Percentiles rank a stretch among this genome's conserved stretches.
Conservation (phyloP, 2,888 invertebrate genomes). For the Dendrolimus pini region DNA sequence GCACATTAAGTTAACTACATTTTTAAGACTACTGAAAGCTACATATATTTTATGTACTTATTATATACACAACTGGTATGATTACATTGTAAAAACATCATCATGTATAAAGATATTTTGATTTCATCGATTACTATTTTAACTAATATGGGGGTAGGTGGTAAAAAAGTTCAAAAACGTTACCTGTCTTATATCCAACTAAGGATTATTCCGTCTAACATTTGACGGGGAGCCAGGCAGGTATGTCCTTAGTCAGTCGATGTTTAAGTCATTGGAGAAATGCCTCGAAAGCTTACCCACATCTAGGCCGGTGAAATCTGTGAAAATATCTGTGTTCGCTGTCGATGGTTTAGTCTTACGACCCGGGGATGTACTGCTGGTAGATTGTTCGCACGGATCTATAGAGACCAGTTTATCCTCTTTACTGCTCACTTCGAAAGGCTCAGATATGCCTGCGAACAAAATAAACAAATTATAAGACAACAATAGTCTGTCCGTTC, state of each 20-base stretch:
- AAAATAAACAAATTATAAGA: background rate
- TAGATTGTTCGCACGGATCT: constrained; percentile 39
- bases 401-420: constrained; percentile 45
- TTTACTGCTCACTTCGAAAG: constrained; percentile 65
- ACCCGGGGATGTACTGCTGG: constrained; percentile 35
- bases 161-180: too few relatives aligned
- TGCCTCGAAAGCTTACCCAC: constrained; percentile 66
- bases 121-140: too few relatives aligned
- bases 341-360: constrained; percentile 33
- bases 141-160: too few relatives aligned
- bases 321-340: constrained; percentile 58
- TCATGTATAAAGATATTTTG: too few relatives aligned
- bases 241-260: constrained; percentile 72
- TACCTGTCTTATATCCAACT: background rate
- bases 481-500: too few relatives aligned
- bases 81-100: too few relatives aligned
- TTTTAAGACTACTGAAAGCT: too few relatives aligned
- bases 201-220: background rate
- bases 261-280: constrained; percentile 66
- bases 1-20: too few relatives aligned
- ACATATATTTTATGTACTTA: too few relatives aligned
- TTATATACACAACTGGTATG: too few relatives aligned
- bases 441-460: constrained; percentile 60
- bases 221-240: constrained; percentile 53
- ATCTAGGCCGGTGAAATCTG: constrained; percentile 64